Evolutionary conservation across 2,888 invertebrate genomes (phyloP).

Genomic region (Gisinianus flammeolus): DNA sequence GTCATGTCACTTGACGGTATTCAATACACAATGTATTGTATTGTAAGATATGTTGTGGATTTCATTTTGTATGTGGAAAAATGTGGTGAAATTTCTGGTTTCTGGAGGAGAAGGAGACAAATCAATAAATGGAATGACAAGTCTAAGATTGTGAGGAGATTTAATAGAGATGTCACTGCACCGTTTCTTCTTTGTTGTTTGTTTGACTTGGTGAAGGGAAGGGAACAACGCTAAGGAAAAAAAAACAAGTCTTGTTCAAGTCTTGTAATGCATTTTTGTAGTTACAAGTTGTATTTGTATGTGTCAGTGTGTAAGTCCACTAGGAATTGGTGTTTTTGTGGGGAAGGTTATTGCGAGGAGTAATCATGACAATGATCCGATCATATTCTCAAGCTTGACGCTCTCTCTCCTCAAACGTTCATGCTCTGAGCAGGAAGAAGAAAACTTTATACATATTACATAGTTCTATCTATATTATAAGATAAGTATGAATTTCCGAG

Average conservation of each 20-base stretch:
- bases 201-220: background rate
- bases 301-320: too few relatives aligned
- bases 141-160: background rate
- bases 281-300: background rate
- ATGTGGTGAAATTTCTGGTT: too few relatives aligned
- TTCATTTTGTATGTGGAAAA: too few relatives aligned
- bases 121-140: too few relatives aligned
- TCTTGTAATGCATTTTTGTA: background rate
- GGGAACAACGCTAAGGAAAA: background rate
- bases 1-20: background rate
- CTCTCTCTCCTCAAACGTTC: background rate
- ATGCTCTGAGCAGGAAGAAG: slow-evolving; percentile 17
- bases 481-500: background rate
- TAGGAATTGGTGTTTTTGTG: background rate
- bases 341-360: background rate
- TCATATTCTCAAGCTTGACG: slow-evolving; percentile 2
- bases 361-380: slow-evolving; percentile 13
- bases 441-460: background rate
- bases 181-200: background rate
- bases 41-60: background rate
- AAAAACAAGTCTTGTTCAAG: background rate
- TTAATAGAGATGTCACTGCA: background rate
- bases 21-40: background rate
- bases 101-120: too few relatives aligned
- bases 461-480: background rate